Conservation (phyloP, 2,797 vertebrate species). For the Mus minutoides region DNA sequence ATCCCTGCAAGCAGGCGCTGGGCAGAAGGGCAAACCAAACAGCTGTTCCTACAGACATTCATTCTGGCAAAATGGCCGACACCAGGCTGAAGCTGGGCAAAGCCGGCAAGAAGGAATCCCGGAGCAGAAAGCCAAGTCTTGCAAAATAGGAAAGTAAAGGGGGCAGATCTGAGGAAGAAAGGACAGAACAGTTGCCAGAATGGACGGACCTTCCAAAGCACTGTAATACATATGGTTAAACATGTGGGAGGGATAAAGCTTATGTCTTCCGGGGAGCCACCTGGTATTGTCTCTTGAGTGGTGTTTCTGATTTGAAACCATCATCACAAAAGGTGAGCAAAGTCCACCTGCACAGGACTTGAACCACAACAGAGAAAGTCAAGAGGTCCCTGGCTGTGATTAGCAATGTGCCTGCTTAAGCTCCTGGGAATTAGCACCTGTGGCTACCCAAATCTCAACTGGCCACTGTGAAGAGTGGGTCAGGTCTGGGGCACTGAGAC, state of each 20-base stretch:
- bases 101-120: no score
- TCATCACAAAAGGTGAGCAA: background rate
- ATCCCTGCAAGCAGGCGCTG: background rate
- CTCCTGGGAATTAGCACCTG: constrained; percentile 55
- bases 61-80: background rate
- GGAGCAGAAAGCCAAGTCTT: background rate
- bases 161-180: background rate
- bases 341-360: no score
- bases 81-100: background rate
- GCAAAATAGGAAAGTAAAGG: background rate
- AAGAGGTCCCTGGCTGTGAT: no score
- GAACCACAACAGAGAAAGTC: background rate
- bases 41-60: background rate
- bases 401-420: background rate
- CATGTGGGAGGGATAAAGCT: no score
- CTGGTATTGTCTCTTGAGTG: background rate
- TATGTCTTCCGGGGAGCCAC: no score
- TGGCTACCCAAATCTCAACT: constrained; percentile 75
- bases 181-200: background rate
- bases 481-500: constrained; percentile 53
- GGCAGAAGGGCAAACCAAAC: background rate
- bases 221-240: background rate
- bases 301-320: background rate
- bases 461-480: constrained; percentile 63
- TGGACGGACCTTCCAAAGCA: background rate